A percentile compares a stretch with the other conserved stretches of the same genome.
Evolutionary conservation across 2,888 invertebrate species (phyloP).

Genomic region (Luffia ferchaultella): DNA sequence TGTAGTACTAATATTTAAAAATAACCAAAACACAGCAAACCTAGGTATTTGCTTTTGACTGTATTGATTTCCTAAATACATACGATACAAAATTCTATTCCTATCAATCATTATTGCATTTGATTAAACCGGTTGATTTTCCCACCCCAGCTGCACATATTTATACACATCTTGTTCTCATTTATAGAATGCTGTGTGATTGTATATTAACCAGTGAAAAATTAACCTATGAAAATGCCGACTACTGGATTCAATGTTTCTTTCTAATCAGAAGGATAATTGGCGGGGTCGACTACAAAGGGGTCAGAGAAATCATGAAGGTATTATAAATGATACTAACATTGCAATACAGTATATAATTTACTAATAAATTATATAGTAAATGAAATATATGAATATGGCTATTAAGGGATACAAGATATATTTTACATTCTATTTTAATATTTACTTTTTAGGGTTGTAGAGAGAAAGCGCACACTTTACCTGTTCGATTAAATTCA

Average conservation of each 20-base stretch:
- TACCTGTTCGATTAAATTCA: slow-evolving; percentile 82
- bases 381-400: no score
- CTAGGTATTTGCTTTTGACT: no score
- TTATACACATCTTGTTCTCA: not conserved
- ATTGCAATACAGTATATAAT: no score
- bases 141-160: not conserved
- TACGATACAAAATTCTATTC: no score
- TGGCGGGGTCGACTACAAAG: slow-evolving; percentile 94
- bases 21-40: no score
- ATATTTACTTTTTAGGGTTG: slow-evolving; percentile 70
- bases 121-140: no score
- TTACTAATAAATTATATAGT: no score
- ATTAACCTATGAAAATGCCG: slow-evolving; percentile 79
- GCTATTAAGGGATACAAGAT: not conserved
- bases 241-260: slow-evolving; percentile 92
- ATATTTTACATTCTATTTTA: slow-evolving; percentile 6
- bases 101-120: no score
- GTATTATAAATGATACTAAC: slow-evolving; percentile 32
- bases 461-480: slow-evolving; percentile 85
- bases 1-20: no score
- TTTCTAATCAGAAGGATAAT: slow-evolving; percentile 84
- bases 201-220: slow-evolving; percentile 84
- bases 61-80: no score
- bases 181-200: slow-evolving; percentile 83
- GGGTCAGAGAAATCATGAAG: slow-evolving; percentile 92